phyloP scores from a whole-genome alignment of 2,888 invertebrate genomes.

The Gymnocheta viridis region DNA sequence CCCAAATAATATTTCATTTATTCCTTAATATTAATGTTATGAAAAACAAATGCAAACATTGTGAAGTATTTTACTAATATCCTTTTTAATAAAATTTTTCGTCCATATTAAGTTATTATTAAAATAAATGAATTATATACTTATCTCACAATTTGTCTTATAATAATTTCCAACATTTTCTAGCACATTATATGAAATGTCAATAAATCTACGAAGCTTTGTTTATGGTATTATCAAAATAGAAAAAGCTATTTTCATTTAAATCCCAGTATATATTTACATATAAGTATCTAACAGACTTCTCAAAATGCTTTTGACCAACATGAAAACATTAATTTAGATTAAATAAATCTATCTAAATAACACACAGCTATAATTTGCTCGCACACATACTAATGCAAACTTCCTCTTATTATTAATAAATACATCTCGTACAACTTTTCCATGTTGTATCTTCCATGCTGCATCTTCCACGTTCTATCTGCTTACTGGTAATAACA shows the following conservation, averaged over 20 bases:
- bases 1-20: too few relatives aligned
- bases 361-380: not conserved
- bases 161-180: not conserved
- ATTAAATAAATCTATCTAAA: conserved; percentile 49
- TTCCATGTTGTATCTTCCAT: not conserved
- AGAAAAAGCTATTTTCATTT: not conserved
- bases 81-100: too few relatives aligned
- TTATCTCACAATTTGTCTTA: not conserved
- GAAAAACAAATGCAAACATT: too few relatives aligned
- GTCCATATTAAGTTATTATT: too few relatives aligned
- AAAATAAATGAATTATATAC: too few relatives aligned
- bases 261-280: not conserved
- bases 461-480: not conserved
- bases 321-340: conserved; percentile 54
- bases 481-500: not conserved
- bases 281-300: conserved; percentile 24
- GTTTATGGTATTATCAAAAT: not conserved
- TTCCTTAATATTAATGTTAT: too few relatives aligned
- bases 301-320: conserved; percentile 28
- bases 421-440: not conserved
- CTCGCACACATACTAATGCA: not conserved
- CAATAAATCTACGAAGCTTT: conserved; percentile 25
- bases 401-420: not conserved
- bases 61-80: too few relatives aligned
- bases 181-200: not conserved